Evolutionary conservation across 2,888 invertebrate genomes (phyloP).

Genomic region (Nephrotoma flavescens): DNA sequence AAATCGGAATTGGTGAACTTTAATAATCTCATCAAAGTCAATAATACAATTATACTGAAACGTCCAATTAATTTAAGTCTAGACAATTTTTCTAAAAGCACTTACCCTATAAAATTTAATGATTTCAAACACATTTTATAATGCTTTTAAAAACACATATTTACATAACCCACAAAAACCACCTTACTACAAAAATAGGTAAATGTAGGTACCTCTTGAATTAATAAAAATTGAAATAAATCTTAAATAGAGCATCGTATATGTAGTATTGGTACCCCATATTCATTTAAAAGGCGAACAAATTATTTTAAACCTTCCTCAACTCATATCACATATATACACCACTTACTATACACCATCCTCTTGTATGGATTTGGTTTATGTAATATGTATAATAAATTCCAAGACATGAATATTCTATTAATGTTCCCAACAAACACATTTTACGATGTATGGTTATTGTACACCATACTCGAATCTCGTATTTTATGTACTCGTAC

Average conservation of each 20-base stretch:
- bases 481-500: background rate
- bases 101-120: too few species aligned
- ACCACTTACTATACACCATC: background rate
- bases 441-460: background rate
- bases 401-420: background rate
- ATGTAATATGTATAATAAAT: background rate
- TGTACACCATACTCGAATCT: background rate
- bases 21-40: too few species aligned
- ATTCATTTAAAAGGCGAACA: background rate
- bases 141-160: background rate
- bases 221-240: background rate
- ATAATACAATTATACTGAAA: too few species aligned
- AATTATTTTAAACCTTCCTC: background rate
- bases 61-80: too few species aligned
- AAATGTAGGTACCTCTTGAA: background rate
- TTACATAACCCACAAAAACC: background rate
- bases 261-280: background rate
- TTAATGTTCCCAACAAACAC: background rate
- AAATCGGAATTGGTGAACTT: too few species aligned
- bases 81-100: too few species aligned
- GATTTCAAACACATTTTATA: background rate
- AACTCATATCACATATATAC: background rate
- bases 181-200: background rate
- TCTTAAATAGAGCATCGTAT: background rate
- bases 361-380: background rate